Base-by-base conservation (phyloP, 2,113 vertebrate species). In the Rhegmatorhina hoffmannsi region DNA sequence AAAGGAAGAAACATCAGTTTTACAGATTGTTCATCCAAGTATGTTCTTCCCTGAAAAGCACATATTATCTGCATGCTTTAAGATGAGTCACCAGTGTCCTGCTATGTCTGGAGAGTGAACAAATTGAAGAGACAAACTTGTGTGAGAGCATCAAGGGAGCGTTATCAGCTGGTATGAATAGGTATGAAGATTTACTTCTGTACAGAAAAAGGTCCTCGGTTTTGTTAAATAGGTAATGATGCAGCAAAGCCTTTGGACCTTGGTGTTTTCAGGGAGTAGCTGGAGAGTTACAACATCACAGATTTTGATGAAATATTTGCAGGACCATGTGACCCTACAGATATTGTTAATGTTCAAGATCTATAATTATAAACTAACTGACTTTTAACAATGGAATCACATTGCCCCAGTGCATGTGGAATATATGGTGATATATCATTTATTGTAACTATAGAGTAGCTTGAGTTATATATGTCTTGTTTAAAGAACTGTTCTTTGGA, bases 21-120 rank as follows among this genome's bases (percentile, higher is more conserved):
- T 75, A 92, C 92, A 89, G 68, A 87, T 46, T 90, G 93, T 96
- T 92, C 94, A 56, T 97, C 94, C 92, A 95, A 95, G 70, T 31
- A 40, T 17, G 25, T 56, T 90, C 43, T 90, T 92, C 87, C 90
- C 55, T 90, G 87, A 96, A 93, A 93, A 94, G 82, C 96, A 95
- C 9, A 5, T 94, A 78, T 77, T 84, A 93, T 95, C 76, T 81
- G 68, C 60, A 77, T 74, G 60, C 79, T 94, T 90, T 56, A 49
- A 77, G 67, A 94, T 94, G 93, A 94, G 52, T 93, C 96, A 94
- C 44, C 38, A 21, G 52, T 58, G 64, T 90, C 85, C 92, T 93
- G 92, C 76, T 94, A 29, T 56, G 64, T 60, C 76, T 90, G 49
- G 47, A 75, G 49, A 84, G 33, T 1, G 5, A 96, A 74, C 23